Evolutionary conservation across 2,113 vertebrate species (phyloP), one percentile per base, ranked within the genome.

Genomic region (Hippotragus niger): DNA sequence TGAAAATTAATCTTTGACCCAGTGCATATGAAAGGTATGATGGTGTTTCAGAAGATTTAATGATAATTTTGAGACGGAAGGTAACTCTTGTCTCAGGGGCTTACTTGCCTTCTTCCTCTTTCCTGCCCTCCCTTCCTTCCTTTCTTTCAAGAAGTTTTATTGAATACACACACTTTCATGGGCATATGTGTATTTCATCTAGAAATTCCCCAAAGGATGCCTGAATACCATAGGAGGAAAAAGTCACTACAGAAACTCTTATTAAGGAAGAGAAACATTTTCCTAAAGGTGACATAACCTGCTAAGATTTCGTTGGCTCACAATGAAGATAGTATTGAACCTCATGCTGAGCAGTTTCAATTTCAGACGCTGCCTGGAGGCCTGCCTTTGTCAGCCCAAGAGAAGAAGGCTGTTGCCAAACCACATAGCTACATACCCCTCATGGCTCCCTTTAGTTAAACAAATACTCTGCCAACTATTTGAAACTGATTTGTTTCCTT

Each of bases 181-280:
- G 67, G 7, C 31, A 2, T 45, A 47, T 83, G 36, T 58, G 23
- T 76, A 5, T 86, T 85, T 25, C 47, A 36, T 84, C 27, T 57
- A 74, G 71, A 93, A 86, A 78, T 83, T 90, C 62, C 52, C 71
- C 57, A 52, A 74, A 86, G 36, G 29, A 23, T 45, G 25, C n/a
- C 45, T 88, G 67, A 96, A n/a, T 86, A 16, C 45, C 45, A 21
- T 4, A 31, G 62, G 74, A 93, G 60, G 53, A 85, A 21, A 60
- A 88, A 90, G 85, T 85, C 58, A 71, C 45, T 64, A n/a, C 19
- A 83, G 16, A 89, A 80, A 82, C 52, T 50, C 50, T 82, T 95
- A 67, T 76, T 91, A 96, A 94, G 86, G 71, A 92, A 97, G 96
- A 96, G 90, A 82, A 90, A 47, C 10, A 36, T 88, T 96, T 90